These are phyloP conservation scores for Pseudomyrmex pallidus DNA, from an alignment of 1,140 invertebrate genomes.

Conservation along the genomic window DNA sequence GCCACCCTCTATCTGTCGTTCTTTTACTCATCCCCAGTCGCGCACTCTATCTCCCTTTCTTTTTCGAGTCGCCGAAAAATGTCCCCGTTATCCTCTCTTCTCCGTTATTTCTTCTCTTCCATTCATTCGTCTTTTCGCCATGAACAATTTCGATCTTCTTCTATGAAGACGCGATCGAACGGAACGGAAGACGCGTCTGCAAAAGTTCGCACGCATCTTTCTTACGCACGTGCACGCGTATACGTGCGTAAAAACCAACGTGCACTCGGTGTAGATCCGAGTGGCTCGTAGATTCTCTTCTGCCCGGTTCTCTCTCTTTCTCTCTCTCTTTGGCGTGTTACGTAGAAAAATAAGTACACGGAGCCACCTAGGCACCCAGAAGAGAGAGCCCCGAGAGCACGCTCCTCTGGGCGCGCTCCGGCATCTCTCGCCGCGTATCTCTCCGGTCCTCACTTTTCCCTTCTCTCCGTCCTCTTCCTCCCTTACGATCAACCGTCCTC, in stretches of 20 bases:
- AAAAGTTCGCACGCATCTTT: conserved; percentile 24
- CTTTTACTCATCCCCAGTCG: conserved; percentile 5
- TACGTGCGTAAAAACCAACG: conserved; percentile 25
- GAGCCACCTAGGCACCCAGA: conserved; percentile 71
- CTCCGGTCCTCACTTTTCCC: conserved; percentile 40
- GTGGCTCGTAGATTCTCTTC: background rate
- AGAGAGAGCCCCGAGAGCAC: conserved; percentile 49
- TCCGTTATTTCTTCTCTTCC: background rate
- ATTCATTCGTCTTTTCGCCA: background rate
- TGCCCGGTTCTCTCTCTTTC: background rate
- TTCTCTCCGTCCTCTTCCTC: conserved; percentile 26
- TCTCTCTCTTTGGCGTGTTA: conserved; percentile 63
- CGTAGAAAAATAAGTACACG: conserved; percentile 76
- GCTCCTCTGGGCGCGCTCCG: conserved; percentile 66
- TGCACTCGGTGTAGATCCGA: background rate
- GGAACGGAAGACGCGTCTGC: background rate
- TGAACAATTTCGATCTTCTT: conserved; percentile 16
- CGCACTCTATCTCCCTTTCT: conserved; percentile 17
- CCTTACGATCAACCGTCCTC: conserved; percentile 22
- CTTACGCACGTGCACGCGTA: conserved; percentile 12
- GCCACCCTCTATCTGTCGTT: conserved; percentile 39
- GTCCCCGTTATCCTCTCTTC: background rate
- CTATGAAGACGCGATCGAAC: conserved; percentile 39
- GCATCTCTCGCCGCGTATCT: conserved; percentile 61
- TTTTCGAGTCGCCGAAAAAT: conserved; percentile 65